Base-by-base conservation (phyloP, 1,140 invertebrate genomes). In the Telenomus remus region DNA sequence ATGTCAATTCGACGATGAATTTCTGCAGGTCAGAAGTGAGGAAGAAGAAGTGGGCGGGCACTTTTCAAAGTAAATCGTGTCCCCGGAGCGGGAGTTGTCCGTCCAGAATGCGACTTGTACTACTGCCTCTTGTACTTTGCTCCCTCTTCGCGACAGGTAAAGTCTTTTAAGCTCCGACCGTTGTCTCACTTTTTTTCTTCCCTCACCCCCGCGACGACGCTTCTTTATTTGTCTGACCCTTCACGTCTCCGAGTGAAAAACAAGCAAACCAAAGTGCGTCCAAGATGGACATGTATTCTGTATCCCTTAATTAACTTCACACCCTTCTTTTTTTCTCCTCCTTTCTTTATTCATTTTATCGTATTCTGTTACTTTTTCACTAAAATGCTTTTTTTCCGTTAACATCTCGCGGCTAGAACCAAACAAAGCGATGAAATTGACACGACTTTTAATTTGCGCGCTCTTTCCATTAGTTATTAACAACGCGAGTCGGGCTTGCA, bases 21-120 rank as follows among this genome's bases (percentile, higher is more conserved):
- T 72, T 72, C 61, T 63, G 57, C 50, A 57, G 63, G 68, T 65
- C 50, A 56, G 63, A 72, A 64, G 63, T 55, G 69, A 46, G n/a
- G 48, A 51, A 68, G 68, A 72, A 77, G 74, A 71, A 76, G 66
- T 77, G 74, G 74, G 74, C 68, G 74, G 74, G 43, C 55, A 76
- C 74, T 77, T 71, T 71, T 77, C 56, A 64, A 71, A 76, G 74
- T 71, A 65, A 76, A 71, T 71, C 68, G 74, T 61, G 57, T 68
- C 43, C 35, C 54, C 69, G 55, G n/a, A 60, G 57, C 66, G 64
- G 59, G 65, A 70, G 73, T 57, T 55, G 79, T 73, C 75, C 69
- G 76, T 70, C 65, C 72, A 68, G 61, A 73, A 78, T 76, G 76
- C 79, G 77, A 72, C 68, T 77, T 39, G 66, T 65, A 79, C 79